Conservation (phyloP, 2,888 invertebrate genomes). For the Epirrita christyi region DNA sequence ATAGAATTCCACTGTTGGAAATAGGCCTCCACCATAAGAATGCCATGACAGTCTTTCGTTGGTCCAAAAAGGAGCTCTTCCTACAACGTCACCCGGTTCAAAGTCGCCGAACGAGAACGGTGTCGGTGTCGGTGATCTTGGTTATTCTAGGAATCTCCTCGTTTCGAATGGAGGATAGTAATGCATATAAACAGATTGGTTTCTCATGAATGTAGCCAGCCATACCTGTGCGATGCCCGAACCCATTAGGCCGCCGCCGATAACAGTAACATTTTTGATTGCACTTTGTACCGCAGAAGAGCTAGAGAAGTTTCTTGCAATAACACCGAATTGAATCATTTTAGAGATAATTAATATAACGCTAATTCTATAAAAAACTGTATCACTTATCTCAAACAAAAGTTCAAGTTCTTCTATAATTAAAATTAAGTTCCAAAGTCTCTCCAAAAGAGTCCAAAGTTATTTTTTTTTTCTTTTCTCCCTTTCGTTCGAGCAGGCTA, state of each 20-base stretch:
- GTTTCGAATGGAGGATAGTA: neutral
- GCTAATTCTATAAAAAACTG: neutral
- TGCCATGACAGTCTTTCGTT: too few relatives aligned
- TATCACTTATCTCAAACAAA: too few relatives aligned
- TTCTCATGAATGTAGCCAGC: neutral
- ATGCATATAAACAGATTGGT: neutral
- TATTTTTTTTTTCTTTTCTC: too few relatives aligned
- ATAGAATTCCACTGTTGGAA: too few relatives aligned
- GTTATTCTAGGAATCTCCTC: neutral
- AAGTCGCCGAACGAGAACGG: too few relatives aligned
- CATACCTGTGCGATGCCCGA: slow-evolving; percentile 95
- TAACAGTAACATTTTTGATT: slow-evolving; percentile 92
- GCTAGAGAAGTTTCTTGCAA: slow-evolving; percentile 72
- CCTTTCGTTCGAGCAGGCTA: too few relatives aligned
- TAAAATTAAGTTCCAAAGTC: too few relatives aligned
- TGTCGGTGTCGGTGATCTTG: neutral
- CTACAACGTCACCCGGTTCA: too few relatives aligned
- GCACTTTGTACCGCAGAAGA: slow-evolving; percentile 71
- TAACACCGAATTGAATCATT: slow-evolving; percentile 67
- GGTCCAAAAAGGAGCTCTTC: too few relatives aligned
- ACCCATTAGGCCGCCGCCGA: slow-evolving; percentile 96
- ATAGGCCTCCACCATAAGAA: too few relatives aligned
- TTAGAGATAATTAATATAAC: slow-evolving; percentile 33
- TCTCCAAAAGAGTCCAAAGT: too few relatives aligned
- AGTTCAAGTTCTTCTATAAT: too few relatives aligned